Evolutionary conservation across 1,140 invertebrate genomes (phyloP), one percentile per base, ranked within the genome.

Genomic region (Camponotus pennsylvanicus): DNA sequence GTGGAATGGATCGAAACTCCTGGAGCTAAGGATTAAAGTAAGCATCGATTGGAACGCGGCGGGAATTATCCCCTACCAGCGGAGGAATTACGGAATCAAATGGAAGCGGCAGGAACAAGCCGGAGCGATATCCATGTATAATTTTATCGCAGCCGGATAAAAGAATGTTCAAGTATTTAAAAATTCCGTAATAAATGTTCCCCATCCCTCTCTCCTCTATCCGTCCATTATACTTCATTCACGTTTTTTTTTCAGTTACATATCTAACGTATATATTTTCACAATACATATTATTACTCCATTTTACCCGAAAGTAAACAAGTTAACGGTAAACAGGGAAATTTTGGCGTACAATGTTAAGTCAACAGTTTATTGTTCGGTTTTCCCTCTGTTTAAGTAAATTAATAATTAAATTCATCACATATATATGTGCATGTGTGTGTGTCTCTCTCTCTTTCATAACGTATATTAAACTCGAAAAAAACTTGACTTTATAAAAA

Each of bases 1-100:
- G 69, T 42, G 83, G 84, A 86, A 89, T 18, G 71, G 87, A 88
- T 89, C 88, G 88, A 90, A 90, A 70, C 63, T 59, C 86, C 18
- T 57, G 77, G 21, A 15, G 52, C 61, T 63, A 32, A 52, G 86
- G 67, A 89, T 90, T 90, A 90, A 88, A 77, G 70, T 49, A 79
- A 86, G 88, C 87, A 42, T 34, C 85, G 77, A 87, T 89, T 69
- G 73, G 55, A 69, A 75, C 70, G 49, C 15, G 40, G 34, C 7
- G n/a, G 55, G 69, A 83, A 75, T 83, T 83, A 75, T 18, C 64
- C 37, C 67, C 49, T 82, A 86, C 77, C 21, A 49, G 15, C 15
- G 5, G 61, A 40, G 85, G 67, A 90, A 87, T 90, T 87, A 90
- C 78, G 49, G 63, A 57, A 77, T 89, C 69, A 64, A 40, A 40